These are phyloP conservation scores for Apantesis nais DNA, from an alignment of 2,888 invertebrate species.

Conservation along the genomic window DNA sequence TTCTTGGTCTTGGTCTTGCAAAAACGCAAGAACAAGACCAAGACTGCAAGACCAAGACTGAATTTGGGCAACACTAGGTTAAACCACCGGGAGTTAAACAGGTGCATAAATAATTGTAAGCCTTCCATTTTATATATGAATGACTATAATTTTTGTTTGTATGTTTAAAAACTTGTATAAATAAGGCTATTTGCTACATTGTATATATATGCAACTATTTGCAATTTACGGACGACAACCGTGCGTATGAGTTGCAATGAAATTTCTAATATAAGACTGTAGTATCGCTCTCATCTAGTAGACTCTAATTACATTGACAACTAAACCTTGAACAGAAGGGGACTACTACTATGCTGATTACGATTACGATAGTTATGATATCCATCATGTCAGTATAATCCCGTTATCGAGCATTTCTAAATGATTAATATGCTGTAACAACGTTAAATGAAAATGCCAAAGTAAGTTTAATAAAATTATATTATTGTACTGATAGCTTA, in stretches of 20 bases:
- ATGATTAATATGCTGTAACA: not conserved
- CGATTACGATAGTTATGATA: not conserved
- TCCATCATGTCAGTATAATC: not conserved
- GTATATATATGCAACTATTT: not conserved
- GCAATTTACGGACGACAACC: not conserved
- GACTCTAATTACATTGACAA: not conserved
- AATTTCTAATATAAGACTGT: not conserved
- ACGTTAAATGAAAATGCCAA: not conserved
- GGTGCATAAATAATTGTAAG: not conserved
- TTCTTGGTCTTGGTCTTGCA: no score
- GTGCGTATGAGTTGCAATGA: not conserved
- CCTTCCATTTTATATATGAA: not conserved
- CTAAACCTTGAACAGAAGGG: not conserved
- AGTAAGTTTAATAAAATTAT: not conserved
- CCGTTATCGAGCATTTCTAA: not conserved
- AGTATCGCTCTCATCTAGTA: not conserved
- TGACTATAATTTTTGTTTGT: not conserved
- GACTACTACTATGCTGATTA: not conserved
- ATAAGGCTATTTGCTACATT: not conserved
- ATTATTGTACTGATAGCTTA: slow-evolving; percentile 2
- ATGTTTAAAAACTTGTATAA: not conserved
- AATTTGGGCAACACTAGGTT: no score
- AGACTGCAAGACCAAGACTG: no score
- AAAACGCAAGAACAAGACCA: no score
- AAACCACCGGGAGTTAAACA: not conserved